These are phyloP conservation scores for Cactoblastis cactorum DNA, from an alignment of 2,888 invertebrate species.

Conservation along the genomic window DNA sequence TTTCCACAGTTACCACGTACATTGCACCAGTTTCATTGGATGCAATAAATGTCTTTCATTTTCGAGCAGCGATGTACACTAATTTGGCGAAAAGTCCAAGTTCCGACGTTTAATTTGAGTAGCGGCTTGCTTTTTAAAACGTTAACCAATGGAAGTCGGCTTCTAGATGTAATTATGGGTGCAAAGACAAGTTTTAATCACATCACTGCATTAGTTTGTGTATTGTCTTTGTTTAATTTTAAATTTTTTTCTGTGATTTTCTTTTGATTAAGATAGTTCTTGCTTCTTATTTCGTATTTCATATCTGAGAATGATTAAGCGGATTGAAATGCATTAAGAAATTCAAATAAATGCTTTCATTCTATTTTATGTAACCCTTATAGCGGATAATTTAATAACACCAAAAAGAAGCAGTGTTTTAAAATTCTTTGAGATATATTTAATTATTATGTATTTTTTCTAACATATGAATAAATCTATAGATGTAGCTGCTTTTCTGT, in stretches of 20 bases:
- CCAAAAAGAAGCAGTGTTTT: too few species aligned
- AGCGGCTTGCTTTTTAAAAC: slow-evolving; percentile 9
- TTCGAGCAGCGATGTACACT: slow-evolving; percentile 6
- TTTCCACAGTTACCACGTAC: slow-evolving; percentile 4
- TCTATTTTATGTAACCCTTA: too few species aligned
- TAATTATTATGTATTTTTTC: too few species aligned
- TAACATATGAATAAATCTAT: too few species aligned
- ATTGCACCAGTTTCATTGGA: slow-evolving; percentile 7
- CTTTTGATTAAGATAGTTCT: background rate
- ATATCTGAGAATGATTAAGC: background rate
- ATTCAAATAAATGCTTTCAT: too few species aligned
- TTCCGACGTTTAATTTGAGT: slow-evolving; percentile 7
- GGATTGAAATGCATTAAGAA: background rate
- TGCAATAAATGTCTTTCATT: slow-evolving; percentile 4
- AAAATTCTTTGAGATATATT: too few species aligned
- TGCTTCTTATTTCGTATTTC: background rate
- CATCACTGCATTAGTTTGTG: slow-evolving; percentile 1
- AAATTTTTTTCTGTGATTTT: background rate
- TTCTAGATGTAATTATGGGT: slow-evolving; percentile 5
- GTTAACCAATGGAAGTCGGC: slow-evolving; percentile 5
- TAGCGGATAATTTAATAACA: too few species aligned
- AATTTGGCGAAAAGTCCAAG: slow-evolving; percentile 4
- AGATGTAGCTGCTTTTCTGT: too few species aligned
- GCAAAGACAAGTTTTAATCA: slow-evolving; percentile 1
- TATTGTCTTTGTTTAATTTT: slow-evolving; percentile 1